phyloP scores from a whole-genome alignment of 2,113 vertebrate species.

The Neomonachus schauinslandi region DNA sequence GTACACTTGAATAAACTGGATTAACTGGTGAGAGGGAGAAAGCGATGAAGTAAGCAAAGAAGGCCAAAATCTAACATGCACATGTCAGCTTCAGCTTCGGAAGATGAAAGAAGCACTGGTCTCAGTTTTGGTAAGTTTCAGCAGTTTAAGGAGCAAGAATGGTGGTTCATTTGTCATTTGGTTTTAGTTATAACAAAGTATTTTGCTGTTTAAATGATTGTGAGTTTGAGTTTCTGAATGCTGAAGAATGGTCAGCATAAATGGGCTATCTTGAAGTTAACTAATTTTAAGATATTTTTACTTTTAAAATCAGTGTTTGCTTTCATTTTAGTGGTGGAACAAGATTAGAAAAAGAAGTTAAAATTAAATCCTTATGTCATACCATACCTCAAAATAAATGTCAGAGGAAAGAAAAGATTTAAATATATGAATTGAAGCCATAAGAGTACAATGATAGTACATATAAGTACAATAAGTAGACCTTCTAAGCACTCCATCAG shows the following conservation, averaged over 20 bases:
- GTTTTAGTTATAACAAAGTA: conserved; percentile 24
- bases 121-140: background rate
- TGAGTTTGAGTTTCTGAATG: conserved; percentile 10
- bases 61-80: background rate
- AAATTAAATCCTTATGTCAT: conserved; percentile 54
- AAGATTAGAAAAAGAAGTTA: conserved; percentile 40
- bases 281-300: conserved; percentile 47
- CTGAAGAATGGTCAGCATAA: background rate
- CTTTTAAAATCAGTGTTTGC: conserved; percentile 42
- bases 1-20: background rate
- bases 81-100: background rate
- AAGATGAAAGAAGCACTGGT: background rate
- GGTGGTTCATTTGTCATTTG: background rate
- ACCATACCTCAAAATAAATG: background rate
- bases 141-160: background rate
- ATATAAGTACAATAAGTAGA: background rate
- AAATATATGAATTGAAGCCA: background rate
- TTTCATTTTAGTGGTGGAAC: conserved; percentile 49
- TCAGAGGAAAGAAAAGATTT: background rate
- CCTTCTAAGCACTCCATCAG: background rate
- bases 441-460: background rate
- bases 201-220: background rate
- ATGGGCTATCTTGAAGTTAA: background rate
- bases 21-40: background rate
- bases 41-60: background rate